Evolutionary conservation across 2,113 vertebrate genomes (phyloP), one percentile per base, ranked within the genome.

Genomic region (Petrocephalus microphthalmus): DNA sequence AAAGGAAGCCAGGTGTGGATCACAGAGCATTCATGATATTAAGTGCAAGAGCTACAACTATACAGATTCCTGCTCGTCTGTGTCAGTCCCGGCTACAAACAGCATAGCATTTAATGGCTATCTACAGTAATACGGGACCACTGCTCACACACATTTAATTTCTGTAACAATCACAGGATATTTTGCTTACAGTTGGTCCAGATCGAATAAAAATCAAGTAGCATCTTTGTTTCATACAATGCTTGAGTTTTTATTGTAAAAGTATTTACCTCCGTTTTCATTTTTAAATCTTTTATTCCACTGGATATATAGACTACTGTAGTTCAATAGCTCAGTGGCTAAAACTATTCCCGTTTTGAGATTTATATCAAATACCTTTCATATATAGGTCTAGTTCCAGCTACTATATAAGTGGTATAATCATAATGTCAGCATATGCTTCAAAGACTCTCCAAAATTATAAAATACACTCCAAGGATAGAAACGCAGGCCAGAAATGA

Each of bases 401-500:
- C 67, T 17, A 74, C 67, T 74, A 7, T 13, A 42, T 74, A 37
- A 51, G n/a, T 85, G 51, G 15, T n/a, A 42, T 42, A 15, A 54
- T 29, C 49, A 85, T 33, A 54, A 54, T 56, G 45, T 53, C 52
- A 54, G n/a, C 29, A 85, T 53, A 49, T 33, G 49, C 13, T 33
- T 33, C 2, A 29, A 25, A 54, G 29, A 85, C 13, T 53, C 15
- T 25, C 84, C 84, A 54, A 33, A 85, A 85, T 45, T 33, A 83
- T 20, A 83, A 49, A 49, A 83, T 22, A 42, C 45, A 83, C 37
- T 83, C 84, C 25, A 29, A 25, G 82, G 47, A 84, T 25, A 84
- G 85, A 57, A 86, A 67, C 60, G 15, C 86, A 87, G 42, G 47
- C 29, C 29, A 57, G 37, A 86, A 29, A 45, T 49, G 84, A 85